These are phyloP conservation scores for Neoascia interrupta DNA, from an alignment of 2,888 invertebrate species.

Conservation along the genomic window DNA sequence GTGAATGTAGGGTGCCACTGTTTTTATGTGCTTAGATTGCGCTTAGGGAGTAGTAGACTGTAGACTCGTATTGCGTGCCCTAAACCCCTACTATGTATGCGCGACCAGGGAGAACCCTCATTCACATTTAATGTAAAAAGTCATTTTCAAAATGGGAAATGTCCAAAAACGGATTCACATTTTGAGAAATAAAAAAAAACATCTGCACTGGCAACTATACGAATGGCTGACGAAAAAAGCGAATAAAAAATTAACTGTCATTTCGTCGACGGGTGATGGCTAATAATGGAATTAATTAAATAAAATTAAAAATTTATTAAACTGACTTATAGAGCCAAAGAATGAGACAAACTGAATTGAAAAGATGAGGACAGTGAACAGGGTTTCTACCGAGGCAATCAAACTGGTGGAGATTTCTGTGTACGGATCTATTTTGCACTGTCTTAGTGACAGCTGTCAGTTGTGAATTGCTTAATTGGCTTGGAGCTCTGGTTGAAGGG, in stretches of 20 bases:
- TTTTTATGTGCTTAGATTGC: constrained; percentile 41
- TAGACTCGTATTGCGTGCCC: constrained; percentile 57
- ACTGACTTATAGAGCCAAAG: too few species aligned
- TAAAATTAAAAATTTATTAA: constrained; percentile 50
- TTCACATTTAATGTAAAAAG: constrained; percentile 54
- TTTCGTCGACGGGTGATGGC: constrained; percentile 10
- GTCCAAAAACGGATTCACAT: constrained; percentile 57
- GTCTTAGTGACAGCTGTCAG: too few species aligned
- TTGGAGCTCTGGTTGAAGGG: too few species aligned
- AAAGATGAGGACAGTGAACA: too few species aligned
- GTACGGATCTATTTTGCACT: too few species aligned
- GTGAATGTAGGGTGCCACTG: constrained; percentile 62
- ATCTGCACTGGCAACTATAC: constrained; percentile 57
- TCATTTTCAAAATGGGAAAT: constrained; percentile 67
- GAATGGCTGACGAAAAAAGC: constrained; percentile 12
- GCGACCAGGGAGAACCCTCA: constrained; percentile 28
- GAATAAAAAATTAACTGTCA: constrained; percentile 22
- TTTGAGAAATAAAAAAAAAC: constrained; percentile 39
- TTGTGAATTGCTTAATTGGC: too few species aligned
- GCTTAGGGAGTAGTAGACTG: constrained; percentile 27
- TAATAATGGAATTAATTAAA: constrained; percentile 69
- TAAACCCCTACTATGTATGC: constrained; percentile 17
- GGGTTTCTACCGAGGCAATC: too few species aligned
- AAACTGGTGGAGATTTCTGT: too few species aligned
- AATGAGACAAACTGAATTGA: too few species aligned